Conservation (phyloP, 1,140 invertebrate genomes). For the Magallana ariakensis region DNA sequence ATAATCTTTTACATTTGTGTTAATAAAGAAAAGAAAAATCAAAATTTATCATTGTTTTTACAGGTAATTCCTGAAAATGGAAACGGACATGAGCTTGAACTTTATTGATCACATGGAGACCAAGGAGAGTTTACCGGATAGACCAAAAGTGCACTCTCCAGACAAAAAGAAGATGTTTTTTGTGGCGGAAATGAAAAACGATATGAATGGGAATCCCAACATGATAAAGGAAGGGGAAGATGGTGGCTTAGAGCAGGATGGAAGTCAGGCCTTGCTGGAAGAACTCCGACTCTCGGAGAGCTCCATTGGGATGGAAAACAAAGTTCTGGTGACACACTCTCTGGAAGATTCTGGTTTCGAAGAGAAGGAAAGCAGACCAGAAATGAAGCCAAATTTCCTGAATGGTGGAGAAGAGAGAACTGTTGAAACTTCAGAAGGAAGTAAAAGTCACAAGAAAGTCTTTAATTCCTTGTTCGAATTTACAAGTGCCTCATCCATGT, state of each 20-base stretch:
- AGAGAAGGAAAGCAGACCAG: constrained; percentile 9
- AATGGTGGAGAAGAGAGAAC: not conserved
- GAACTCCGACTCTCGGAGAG: not conserved
- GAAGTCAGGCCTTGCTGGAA: constrained; percentile 4
- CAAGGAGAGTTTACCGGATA: constrained; percentile 36
- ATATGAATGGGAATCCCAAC: constrained; percentile 34
- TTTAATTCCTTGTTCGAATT: constrained; percentile 3
- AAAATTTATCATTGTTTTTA: not conserved
- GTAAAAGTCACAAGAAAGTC: not conserved
- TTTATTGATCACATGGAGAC: constrained; percentile 46
- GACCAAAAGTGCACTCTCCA: not conserved
- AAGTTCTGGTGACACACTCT: not conserved
- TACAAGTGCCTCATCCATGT: constrained; percentile 29
- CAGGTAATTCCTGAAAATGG: constrained; percentile 9
- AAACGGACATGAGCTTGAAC: not conserved
- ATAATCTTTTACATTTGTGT: no score
- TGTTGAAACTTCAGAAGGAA: not conserved
- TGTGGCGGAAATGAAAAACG: constrained; percentile 18
- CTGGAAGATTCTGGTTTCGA: constrained; percentile 39
- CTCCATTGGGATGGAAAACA: constrained; percentile 4
- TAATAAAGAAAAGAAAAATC: no score
- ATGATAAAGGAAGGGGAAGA: not conserved
- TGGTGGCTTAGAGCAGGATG: not conserved
- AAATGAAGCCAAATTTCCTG: not conserved
- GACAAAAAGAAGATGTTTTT: constrained; percentile 30